phyloP scores from a whole-genome alignment of 2,113 vertebrate species.

The Hippocampus barbouri region DNA sequence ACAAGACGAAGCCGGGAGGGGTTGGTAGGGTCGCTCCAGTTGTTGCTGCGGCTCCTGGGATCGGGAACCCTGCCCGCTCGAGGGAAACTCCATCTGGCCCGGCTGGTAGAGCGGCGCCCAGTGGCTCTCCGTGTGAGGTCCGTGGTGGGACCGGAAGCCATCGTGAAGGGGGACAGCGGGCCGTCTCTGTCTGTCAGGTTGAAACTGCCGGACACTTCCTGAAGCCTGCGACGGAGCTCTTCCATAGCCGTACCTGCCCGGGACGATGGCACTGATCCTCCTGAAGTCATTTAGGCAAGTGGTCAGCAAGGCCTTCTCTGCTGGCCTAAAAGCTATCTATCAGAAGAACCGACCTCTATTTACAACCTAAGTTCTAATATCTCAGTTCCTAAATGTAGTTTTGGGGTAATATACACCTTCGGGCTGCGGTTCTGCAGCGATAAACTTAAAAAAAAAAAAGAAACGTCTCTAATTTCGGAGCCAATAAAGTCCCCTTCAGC shows the following conservation, averaged over 20 bases:
- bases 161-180: conserved; percentile 30
- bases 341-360: neutral
- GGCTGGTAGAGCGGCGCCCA: conserved; percentile 77
- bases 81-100: conserved; percentile 53
- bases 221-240: conserved; percentile 71
- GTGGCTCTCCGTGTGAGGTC: conserved; percentile 41
- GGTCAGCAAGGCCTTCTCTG: neutral
- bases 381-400: too few species aligned
- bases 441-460: neutral
- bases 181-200: conserved; percentile 71
- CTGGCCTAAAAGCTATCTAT: too few species aligned
- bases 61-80: conserved; percentile 42
- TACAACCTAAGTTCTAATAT: neutral
- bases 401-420: too few species aligned
- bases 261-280: conserved; percentile 74
- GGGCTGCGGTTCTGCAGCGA: too few species aligned
- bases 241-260: conserved; percentile 89
- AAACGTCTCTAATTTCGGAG: neutral
- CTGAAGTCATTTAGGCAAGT: conserved; percentile 57
- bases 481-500: conserved; percentile 28
- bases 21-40: conserved; percentile 44
- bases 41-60: conserved; percentile 11
- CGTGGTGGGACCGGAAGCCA: conserved; percentile 32
- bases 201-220: conserved; percentile 10
- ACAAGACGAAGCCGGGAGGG: conserved; percentile 66